Evolutionary conservation across 2,797 vertebrate genomes (phyloP), one percentile per base, ranked within the genome.

Genomic region (Sebastes matsubarae): DNA sequence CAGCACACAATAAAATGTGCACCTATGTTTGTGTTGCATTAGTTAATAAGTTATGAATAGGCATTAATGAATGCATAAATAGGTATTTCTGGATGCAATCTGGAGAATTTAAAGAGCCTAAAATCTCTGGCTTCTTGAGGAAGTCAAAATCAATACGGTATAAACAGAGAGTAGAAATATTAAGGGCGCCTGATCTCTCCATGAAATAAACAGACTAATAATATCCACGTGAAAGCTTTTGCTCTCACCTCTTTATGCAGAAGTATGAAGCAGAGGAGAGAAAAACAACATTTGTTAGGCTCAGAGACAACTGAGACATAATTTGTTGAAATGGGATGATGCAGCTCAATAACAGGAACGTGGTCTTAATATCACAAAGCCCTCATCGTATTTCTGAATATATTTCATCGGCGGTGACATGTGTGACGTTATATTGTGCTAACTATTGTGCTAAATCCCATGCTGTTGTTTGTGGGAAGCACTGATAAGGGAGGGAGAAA

Each of bases 391-490:
- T 83, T 87, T 83, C 29, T 52, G 64, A 84, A 59, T 70, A 79
- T 55, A 71, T 73, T 75, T 79, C 68, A 84, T 76, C 84, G 63
- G 11, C 16, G 5, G 14, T 79, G 84, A 86, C 82, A 75, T 67
- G 70, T 81, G 78, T 32, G 32, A 50, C 18, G 64, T 66, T 70
- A 57, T 46, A 64, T 72, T 58, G 79, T 64, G 80, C 83, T 89
- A 89, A 85, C 77, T 57, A 73, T 57, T 27, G 67, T 18, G 80
- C 69, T 79, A 74, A 88, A 87, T 83, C 76, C 74, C 66, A 27
- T 67, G 77, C 72, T 86, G 73, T 76, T 89, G 86, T 70, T 87
- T 73, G 82, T 83, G 82, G 79, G 81, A 80, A 64, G 68, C 30
- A 1, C 24, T 9, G 82, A 83, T 84, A 80, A 77, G 55, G 50